Conservation (phyloP, 2,888 invertebrate species). For the Mesorhabditis sp. region DNA sequence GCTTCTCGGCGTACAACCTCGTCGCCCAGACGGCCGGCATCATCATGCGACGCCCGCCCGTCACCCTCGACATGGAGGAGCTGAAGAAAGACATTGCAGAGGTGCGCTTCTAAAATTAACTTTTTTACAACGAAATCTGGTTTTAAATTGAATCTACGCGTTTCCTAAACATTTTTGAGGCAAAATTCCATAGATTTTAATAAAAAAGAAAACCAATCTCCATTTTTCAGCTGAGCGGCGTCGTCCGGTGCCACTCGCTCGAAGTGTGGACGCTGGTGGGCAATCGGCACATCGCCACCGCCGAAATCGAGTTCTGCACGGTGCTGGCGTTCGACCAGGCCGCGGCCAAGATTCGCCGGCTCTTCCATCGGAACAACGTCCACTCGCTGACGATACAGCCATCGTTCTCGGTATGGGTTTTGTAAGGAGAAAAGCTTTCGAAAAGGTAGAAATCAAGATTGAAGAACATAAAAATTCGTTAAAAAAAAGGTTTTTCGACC, state of each 20-base stretch:
- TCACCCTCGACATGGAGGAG: slow-evolving; percentile 76
- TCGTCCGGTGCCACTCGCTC: slow-evolving; percentile 62
- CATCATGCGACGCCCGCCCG: slow-evolving; percentile 93
- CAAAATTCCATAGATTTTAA: not conserved
- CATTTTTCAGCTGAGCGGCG: slow-evolving; percentile 59
- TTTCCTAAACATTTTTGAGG: not conserved
- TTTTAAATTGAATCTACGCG: not conserved
- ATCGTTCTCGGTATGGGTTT: slow-evolving; percentile 51
- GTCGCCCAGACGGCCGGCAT: slow-evolving; percentile 89
- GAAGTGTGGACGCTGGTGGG: slow-evolving; percentile 63
- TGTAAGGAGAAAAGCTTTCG: not conserved
- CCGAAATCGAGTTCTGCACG: slow-evolving; percentile 60
- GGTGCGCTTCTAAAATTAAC: slow-evolving; percentile 21
- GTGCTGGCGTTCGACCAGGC: slow-evolving; percentile 60
- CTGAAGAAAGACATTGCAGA: slow-evolving; percentile 41
- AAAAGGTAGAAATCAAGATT: too few species aligned
- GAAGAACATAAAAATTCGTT: too few species aligned
- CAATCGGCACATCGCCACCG: slow-evolving; percentile 58
- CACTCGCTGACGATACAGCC: slow-evolving; percentile 64
- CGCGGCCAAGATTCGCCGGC: slow-evolving; percentile 59
- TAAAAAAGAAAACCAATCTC: too few species aligned
- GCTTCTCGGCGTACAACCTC: slow-evolving; percentile 40
- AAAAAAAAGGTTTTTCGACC: too few species aligned
- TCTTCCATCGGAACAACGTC: slow-evolving; percentile 63
- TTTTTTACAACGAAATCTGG: slow-evolving; percentile 9